Evolutionary conservation across 2,888 invertebrate species (phyloP), one percentile per base, ranked within the genome.

Genomic region (Caenorhabditis afra): DNA sequence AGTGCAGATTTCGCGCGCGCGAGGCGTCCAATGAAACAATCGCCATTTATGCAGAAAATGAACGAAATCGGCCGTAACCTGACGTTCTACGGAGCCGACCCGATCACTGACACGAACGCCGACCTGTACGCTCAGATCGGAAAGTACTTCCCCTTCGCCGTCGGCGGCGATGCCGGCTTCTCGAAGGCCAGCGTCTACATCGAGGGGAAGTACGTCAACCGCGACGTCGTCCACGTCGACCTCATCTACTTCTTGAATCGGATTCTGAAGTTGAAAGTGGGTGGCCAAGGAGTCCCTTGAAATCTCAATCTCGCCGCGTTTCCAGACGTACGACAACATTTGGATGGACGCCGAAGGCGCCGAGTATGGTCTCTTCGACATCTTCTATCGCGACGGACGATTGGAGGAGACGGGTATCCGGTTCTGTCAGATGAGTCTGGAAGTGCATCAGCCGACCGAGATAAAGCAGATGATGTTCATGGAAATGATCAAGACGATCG

Each of bases 131-230:
- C 61, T 0, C 47, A 45, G 41, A 73, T 81, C 44, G 81, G 81
- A 55, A 52, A 67, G 12, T 81, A 73, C 57, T 81, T 77, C 35
- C 81, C 76, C 39, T 81, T 73, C 49, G 81, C 81, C 1, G 64
- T 81, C 12, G 81, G 81, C 14, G 68, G 62, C 3, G 50, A 73
- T 29, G 64, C 62, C n/a, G 81, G 73, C n/a, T 44, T 47, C 7
- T 62, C 68, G 8, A 65, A 12, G 1, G 81, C 81, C 5, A 81
- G 73, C 55, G 81, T 81, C 14, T 67, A 50, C 35, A 35, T 57
- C 11, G 58, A 64, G 16, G 73, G 73, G 29, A 58, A 23, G 1
- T 76, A 76, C 52, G 29, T 47, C 16, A 59, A 47, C 14, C 47
- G 52, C 45, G 59, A 68, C 14, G 65, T 77, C 1, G 53, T 49